Conservation (phyloP, 2,797 vertebrate genomes). For the Pseudochirops cupreus region DNA sequence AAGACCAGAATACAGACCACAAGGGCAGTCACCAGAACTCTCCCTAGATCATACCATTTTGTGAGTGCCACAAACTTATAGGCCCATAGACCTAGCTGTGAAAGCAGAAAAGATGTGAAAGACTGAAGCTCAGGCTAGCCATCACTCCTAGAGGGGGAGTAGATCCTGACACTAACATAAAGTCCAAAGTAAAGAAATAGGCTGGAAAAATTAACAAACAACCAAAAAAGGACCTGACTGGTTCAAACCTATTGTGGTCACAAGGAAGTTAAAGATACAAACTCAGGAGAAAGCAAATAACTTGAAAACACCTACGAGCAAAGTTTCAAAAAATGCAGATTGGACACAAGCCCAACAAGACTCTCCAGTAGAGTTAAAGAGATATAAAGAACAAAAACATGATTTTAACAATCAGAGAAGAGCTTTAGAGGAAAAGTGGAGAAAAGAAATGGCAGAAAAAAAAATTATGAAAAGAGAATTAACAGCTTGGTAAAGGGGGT, state of each 20-base stretch:
- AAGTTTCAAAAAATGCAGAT: background rate
- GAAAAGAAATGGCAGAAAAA: background rate
- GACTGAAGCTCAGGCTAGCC: background rate
- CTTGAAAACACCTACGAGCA: background rate
- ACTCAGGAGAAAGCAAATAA: background rate
- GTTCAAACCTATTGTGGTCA: background rate
- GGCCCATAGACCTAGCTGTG: background rate
- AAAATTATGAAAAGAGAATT: background rate
- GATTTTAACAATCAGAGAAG: background rate
- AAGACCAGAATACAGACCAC: background rate
- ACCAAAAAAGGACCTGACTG: background rate
- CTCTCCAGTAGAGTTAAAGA: background rate
- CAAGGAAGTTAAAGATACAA: background rate
- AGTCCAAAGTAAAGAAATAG: background rate
- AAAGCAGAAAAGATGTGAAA: background rate
- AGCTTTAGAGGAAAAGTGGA: no score
- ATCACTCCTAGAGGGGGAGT: background rate
- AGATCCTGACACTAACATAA: background rate
- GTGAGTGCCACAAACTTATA: background rate
- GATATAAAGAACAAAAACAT: slow-evolving; percentile 2
- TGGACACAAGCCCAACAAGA: background rate
- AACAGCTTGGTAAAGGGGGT: background rate
- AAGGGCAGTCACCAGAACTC: background rate
- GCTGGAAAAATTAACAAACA: background rate
- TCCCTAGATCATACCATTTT: background rate